These are phyloP conservation scores for Oriolus oriolus DNA, from an alignment of 2,113 vertebrate species.

Conservation along the genomic window DNA sequence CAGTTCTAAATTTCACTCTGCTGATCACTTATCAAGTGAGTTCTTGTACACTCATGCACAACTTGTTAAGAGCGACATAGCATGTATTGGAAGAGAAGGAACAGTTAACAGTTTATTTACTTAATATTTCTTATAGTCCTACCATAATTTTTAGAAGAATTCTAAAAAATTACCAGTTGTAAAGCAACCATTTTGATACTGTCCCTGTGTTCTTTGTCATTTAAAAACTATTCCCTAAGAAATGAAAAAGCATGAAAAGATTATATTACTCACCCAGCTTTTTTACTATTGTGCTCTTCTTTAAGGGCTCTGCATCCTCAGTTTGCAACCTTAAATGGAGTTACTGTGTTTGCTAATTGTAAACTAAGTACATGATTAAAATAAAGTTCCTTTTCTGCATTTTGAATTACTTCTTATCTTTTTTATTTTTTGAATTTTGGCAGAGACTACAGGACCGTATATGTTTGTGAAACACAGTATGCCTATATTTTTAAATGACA, in stretches of 20 bases:
- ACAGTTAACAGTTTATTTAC: neutral
- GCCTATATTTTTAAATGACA: neutral
- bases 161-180: neutral
- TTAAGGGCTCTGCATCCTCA: neutral
- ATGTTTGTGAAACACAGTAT: neutral
- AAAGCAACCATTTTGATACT: neutral
- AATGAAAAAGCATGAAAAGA: neutral
- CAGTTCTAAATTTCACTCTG: neutral
- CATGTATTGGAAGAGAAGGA: neutral
- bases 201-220: neutral
- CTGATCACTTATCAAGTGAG: neutral
- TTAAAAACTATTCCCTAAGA: neutral
- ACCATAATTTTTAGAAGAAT: neutral
- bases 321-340: slow-evolving; percentile 51
- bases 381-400: neutral
- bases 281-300: neutral
- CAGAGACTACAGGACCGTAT: neutral
- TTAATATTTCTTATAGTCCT: neutral
- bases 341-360: neutral
- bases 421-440: neutral
- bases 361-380: neutral
- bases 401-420: neutral
- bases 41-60: neutral
- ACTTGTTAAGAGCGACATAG: neutral
- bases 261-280: neutral